Evolutionary conservation across 1,140 invertebrate genomes (phyloP), one percentile per base, ranked within the genome.

Genomic region (Heliconius eleuchia): DNA sequence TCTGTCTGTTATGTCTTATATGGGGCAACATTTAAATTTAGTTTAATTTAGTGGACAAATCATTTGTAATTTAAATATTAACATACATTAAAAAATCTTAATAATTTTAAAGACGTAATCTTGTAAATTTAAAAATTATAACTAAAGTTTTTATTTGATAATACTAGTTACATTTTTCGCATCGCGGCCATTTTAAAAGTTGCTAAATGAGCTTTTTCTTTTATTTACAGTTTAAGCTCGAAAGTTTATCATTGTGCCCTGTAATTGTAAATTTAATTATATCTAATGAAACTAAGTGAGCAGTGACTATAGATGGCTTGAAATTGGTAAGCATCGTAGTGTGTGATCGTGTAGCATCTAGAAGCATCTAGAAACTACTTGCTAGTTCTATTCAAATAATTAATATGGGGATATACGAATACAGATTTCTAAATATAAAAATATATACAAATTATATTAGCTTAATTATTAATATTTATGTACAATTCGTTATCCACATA

Each of bases 341-440:
- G 89, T 89, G 89, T 91, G 88, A 89, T 84, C 84, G 85, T 89
- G 85, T 89, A 82, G 86, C 87, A 79, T 76, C 88, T 91, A 89
- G 84, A 91, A 91, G 89, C 88, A 83, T 79, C 82, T 88, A 88
- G 78, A 78, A 73, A 79, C 57, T 71, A 79, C 42, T 74, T 23
- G 37, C 57, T 79, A 79, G 30, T 70, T 75, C 57, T 79, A 79
- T 16, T 5, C 37, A 73, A 60, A 78, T 18, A 66, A 9, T 11
- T 66, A 66, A 66, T 66, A 66, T 66, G 9, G n/a, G 60, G 23
- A 66, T 66, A 66, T 23, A 9, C 27, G n/a, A 23, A 23, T 30
- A 34, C 4, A 6, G 0, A 34, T 27, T 60, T 60, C 27, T 3
- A 9, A 60, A 18, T 57, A 13, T 9, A 27, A 66, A 66, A 13